These are phyloP conservation scores for Pseudorhombus dupliciocellatus DNA, from an alignment of 2,113 vertebrate genomes.

Conservation along the genomic window DNA sequence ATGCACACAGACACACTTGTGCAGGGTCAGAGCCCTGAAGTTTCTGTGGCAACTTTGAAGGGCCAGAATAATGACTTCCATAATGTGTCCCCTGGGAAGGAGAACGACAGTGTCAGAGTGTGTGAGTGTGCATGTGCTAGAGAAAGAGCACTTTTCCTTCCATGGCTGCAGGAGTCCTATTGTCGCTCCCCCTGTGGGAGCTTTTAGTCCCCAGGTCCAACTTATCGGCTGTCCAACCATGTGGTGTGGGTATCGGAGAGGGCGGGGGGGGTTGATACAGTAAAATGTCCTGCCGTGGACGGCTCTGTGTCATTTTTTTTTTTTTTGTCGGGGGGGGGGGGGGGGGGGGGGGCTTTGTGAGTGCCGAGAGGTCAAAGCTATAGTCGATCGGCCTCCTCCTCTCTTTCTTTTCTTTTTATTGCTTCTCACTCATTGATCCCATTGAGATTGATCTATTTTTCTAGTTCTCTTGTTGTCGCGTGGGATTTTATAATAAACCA, in stretches of 20 bases:
- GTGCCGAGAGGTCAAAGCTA: conserved; percentile 55
- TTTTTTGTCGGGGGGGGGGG: conserved; percentile 11
- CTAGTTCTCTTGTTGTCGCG: conserved; percentile 26
- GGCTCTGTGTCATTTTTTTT: conserved; percentile 44
- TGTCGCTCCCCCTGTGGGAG: conserved; percentile 67
- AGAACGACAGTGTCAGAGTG: conserved; percentile 25
- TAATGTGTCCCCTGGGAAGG: conserved; percentile 64
- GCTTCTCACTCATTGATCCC: conserved; percentile 11
- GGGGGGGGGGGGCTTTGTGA: conserved; percentile 38
- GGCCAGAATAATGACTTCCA: conserved; percentile 67
- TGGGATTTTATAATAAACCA: conserved; percentile 51
- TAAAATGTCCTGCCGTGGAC: conserved; percentile 50
- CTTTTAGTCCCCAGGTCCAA: conserved; percentile 66
- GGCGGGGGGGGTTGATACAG: conserved; percentile 57
- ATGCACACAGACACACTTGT: conserved; percentile 7
- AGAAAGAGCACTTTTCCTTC: conserved; percentile 66
- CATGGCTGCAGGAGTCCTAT: conserved; percentile 63
- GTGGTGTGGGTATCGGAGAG: conserved; percentile 58
- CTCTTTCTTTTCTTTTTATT: conserved; percentile 6
- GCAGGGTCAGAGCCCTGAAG: conserved; percentile 31
- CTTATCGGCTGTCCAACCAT: conserved; percentile 65
- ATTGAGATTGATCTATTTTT: conserved; percentile 62
- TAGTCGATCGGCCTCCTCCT: conserved; percentile 61
- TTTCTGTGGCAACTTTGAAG: conserved; percentile 56
- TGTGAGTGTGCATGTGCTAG: conserved; percentile 18